Base-by-base conservation (phyloP, 2,113 vertebrate genomes). In the Petaurus breviceps region DNA sequence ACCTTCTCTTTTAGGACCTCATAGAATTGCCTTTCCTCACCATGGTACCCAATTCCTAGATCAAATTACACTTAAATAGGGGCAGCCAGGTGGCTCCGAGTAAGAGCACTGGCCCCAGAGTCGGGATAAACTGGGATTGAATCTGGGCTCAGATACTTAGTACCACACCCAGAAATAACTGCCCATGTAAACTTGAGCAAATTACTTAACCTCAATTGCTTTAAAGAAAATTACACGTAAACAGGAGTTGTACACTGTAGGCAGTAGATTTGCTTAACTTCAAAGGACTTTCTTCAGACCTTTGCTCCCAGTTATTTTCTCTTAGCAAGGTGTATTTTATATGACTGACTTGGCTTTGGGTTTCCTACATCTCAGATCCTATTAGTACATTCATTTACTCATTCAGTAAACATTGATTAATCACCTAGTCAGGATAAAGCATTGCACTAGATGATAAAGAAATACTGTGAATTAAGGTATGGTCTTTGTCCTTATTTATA, bases 351-450 rank as follows among this genome's bases (percentile, higher is more conserved):
- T 89, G 43, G 8, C 53, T 89, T 51, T 23, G 55, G 26, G 24
- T 28, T 90, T 89, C 96, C 3, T n/a, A 95, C 49, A 95, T 94
- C 23, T 95, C 84, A 94, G 26, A 22, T 61, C 93, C 37, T 94
- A 14, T 51, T 68, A 50, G n/a, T 94, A 51, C 93, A 55, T 53
- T 54, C 46, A 96, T 94, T 93, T 51, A 54, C 3, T 93, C 5
- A 77, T 77, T 77, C 37, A 77, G 19, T n/a, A 77, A 77, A 77
- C 31, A 77, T 19, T 77, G 61, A 77, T 68, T 31, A 37, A 68
- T 68, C 31, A 77, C 61, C 61, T 77, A 77, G 61, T 77, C 14
- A n/a, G 31, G 3, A 77, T n/a, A 77, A 77, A 77, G 37, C 61
- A 77, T 14, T 77, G 11, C 19, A 37, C 12, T n/a, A 77, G 37